Evolutionary conservation across 2,797 vertebrate species (phyloP).

Genomic region (Crenuchus spilurus): DNA sequence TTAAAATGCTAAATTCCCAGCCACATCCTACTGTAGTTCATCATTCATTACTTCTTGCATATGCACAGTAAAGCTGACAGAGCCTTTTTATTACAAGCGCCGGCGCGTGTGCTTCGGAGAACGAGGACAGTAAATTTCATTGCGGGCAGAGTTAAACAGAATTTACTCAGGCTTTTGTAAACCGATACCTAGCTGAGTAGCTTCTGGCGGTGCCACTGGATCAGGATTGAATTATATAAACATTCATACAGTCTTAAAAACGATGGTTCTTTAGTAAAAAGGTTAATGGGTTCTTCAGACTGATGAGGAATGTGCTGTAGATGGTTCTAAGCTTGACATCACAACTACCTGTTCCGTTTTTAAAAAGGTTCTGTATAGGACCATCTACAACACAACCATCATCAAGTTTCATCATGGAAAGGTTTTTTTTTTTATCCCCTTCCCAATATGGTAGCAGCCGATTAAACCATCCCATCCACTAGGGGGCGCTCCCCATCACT

Average conservation of each 20-base stretch:
- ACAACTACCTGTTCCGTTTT: no score
- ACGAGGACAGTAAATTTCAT: conserved; percentile 30
- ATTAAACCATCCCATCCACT: no score
- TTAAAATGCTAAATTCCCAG: conserved; percentile 46
- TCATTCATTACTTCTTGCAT: conserved; percentile 40
- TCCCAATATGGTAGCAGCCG: no score
- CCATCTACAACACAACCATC: no score
- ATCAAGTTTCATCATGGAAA: no score
- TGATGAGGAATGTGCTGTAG: no score
- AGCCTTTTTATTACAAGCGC: conserved; percentile 34
- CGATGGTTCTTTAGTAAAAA: no score
- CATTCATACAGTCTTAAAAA: conserved; percentile 16
- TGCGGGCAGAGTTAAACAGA: conserved; percentile 25
- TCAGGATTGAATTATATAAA: conserved; percentile 32
- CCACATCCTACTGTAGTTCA: conserved; percentile 35
- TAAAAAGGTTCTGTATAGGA: no score
- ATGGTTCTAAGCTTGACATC: no score
- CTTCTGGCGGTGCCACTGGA: not conserved
- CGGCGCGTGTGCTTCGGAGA: conserved; percentile 23
- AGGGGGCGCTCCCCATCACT: no score
- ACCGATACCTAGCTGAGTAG: conserved; percentile 18
- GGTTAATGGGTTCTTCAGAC: no score
- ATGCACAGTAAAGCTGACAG: conserved; percentile 20
- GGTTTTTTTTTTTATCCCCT: no score
- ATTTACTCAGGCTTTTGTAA: conserved; percentile 35